These are phyloP conservation scores for Odontamblyopus lacepedii DNA, from an alignment of 2,797 vertebrate species.

Conservation along the genomic window DNA sequence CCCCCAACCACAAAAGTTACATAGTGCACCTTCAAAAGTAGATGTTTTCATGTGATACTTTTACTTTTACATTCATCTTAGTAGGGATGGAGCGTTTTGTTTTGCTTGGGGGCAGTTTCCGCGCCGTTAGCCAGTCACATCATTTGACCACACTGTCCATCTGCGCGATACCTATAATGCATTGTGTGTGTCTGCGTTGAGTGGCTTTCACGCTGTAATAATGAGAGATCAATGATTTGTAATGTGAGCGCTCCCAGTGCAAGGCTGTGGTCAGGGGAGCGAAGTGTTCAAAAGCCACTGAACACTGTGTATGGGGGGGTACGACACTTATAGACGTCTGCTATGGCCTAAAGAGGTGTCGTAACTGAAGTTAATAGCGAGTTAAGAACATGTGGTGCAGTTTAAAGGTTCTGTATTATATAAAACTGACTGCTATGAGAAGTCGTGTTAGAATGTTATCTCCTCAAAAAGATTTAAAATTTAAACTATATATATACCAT, in stretches of 20 bases:
- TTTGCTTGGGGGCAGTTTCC: background rate
- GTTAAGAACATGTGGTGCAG: background rate
- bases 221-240: slow-evolving; percentile 74
- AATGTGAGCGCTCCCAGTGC: slow-evolving; percentile 55
- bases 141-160: slow-evolving; percentile 51
- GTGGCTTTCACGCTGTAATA: slow-evolving; percentile 59
- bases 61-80: background rate
- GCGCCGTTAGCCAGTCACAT: slow-evolving; percentile 5
- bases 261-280: slow-evolving; percentile 47
- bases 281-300: slow-evolving; percentile 23
- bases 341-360: no score
- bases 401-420: background rate
- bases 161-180: slow-evolving; percentile 49
- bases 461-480: no score
- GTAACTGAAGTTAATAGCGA: background rate
- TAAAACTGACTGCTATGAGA: no score
- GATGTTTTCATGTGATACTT: no score
- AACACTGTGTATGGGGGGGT: slow-evolving; percentile 36
- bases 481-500: no score
- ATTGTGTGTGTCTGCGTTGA: slow-evolving; percentile 35
- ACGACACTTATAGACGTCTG: background rate
- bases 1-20: no score
- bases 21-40: no score
- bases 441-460: no score
- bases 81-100: background rate